Percentiles rank a stretch among this genome's conserved stretches.
Evolutionary conservation across 1,140 invertebrate genomes (phyloP).

Genomic region (Anadara kagoshimensis): DNA sequence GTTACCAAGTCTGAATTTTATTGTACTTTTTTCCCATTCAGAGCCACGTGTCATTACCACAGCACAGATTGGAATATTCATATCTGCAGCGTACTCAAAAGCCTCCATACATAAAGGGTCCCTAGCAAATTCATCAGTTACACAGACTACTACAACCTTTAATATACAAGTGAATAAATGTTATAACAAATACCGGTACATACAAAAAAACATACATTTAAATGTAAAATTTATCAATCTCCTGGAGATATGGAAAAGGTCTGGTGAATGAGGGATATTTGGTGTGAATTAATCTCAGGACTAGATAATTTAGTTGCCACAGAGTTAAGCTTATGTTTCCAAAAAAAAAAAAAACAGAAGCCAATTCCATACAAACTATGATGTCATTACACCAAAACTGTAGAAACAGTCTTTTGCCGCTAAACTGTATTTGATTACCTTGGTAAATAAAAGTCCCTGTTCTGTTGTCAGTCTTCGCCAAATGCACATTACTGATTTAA

Average conservation of each 20-base stretch:
- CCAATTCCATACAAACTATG: background rate
- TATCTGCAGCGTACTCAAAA: conserved; percentile 64
- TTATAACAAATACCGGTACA: background rate
- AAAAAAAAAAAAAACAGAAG: too few relatives aligned
- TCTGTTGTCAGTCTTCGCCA: too few relatives aligned
- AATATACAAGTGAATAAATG: background rate
- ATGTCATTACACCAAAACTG: background rate
- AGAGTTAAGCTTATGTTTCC: background rate
- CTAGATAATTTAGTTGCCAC: too few relatives aligned
- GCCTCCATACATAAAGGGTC: conserved; percentile 57
- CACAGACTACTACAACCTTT: conserved; percentile 57
- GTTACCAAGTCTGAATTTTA: conserved; percentile 43
- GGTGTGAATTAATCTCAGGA: too few relatives aligned
- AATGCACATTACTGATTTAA: too few relatives aligned
- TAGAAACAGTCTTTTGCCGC: background rate
- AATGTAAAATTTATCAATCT: background rate
- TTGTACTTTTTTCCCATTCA: conserved; percentile 62
- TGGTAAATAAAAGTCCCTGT: too few relatives aligned
- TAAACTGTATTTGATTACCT: too few relatives aligned
- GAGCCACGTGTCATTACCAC: conserved; percentile 53
- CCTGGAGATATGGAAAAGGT: background rate
- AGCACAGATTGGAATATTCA: conserved; percentile 60
- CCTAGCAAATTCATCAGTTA: conserved; percentile 68
- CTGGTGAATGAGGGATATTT: too few relatives aligned
- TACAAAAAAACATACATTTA: background rate